Evolutionary conservation across 2,113 vertebrate species (phyloP), one percentile per base, ranked within the genome.

Genomic region (Sapayoa aenigma): DNA sequence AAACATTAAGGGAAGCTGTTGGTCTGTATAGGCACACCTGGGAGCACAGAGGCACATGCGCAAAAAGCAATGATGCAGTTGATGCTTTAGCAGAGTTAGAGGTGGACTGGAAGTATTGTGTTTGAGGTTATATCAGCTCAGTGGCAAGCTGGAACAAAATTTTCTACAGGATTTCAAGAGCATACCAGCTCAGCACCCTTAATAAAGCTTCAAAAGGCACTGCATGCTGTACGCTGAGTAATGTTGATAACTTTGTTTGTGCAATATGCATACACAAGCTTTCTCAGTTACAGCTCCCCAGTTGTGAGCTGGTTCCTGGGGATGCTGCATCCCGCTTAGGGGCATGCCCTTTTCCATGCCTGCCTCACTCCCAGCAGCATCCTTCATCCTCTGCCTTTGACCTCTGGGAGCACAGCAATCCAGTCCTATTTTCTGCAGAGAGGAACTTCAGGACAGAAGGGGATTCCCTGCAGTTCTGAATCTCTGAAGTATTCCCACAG

Each of bases 391-490:
- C 69, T 84, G 84, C 52, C 73, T 94, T 89, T 94, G 94, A 86
- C 88, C 41, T 15, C 69, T n/a, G 56, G 52, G 24, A 78, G 13
- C 56, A 37, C 2, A 3, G 31, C 56, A 59, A 41, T 87, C 67
- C 77, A 69, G 35, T 42, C 62, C 35, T 77, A 39, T 87, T 95
- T 95, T 93, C 82, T 93, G 16, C 47, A 83, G 62, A 37, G 71
- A 76, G 50, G 50, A 91, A 63, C 67, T 71, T 89, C 44, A 66
- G 81, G 42, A 62, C 37, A 82, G 91, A 87, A 91, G 28, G 49
- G 55, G 84, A 53, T 92, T 95, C 77, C 84, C 84, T 85, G 94
- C 53, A 56, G 91, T 67, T 97, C 84, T 73, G 23, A 30, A 33
- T 85, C 16, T 73, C 46, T 76, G 35, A 89, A 91, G 31, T 66